These are phyloP conservation scores for Pollimyrus isidori DNA, from an alignment of 2,113 vertebrate species.

Conservation along the genomic window DNA sequence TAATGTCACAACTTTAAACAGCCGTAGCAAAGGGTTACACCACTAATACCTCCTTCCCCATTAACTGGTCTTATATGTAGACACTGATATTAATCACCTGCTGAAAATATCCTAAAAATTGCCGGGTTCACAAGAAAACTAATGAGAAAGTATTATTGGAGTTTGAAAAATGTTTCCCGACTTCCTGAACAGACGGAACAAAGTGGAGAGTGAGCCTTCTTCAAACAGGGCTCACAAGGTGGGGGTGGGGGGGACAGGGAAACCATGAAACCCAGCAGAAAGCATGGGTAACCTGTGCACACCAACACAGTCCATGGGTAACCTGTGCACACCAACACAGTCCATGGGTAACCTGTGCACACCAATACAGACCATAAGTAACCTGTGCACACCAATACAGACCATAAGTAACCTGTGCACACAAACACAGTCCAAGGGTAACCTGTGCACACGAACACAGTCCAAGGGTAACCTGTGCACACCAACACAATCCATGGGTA, in stretches of 20 bases:
- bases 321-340: no score
- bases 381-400: no score
- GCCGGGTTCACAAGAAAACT: neutral
- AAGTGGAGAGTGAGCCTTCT: neutral
- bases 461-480: neutral
- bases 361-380: neutral
- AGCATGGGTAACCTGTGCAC: neutral
- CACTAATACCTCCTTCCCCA: neutral
- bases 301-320: no score
- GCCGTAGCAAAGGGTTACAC: neutral
- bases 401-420: no score
- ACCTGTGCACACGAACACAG: neutral
- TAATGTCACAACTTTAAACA: neutral
- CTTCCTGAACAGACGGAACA: slow-evolving; percentile 7
- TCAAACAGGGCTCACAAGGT: neutral
- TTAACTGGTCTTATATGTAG: slow-evolving; percentile 16
- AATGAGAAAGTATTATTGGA: slow-evolving; percentile 19
- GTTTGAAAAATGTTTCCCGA: slow-evolving; percentile 2
- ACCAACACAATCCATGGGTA: neutral
- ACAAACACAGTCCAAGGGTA: neutral
- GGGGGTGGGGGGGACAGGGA: neutral
- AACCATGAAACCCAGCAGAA: neutral
- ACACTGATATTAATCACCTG: neutral
- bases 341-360: neutral
- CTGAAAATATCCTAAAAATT: slow-evolving; percentile 18